Conservation (phyloP, 2,888 invertebrate genomes). For the Drosophila formosana region DNA sequence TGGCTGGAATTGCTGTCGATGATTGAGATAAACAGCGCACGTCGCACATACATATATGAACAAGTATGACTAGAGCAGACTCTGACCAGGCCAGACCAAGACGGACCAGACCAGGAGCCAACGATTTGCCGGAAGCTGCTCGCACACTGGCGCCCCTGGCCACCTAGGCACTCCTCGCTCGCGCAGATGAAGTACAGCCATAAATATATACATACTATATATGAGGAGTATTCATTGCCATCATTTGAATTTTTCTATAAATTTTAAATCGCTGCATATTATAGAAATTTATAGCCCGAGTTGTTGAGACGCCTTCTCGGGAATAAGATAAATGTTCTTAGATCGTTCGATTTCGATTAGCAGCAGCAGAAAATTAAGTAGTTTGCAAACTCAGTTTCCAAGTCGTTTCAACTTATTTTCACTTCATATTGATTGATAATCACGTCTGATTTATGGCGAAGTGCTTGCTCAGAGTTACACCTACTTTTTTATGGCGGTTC, state of each 20-base stretch:
- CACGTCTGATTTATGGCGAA: conserved; percentile 49
- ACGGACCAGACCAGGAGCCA: conserved; percentile 27
- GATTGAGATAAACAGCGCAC: conserved; percentile 75
- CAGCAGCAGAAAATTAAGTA: conserved; percentile 50
- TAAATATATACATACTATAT: not conserved
- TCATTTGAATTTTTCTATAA: conserved; percentile 65
- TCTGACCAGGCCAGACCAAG: conserved; percentile 1
- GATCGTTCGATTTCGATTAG: conserved; percentile 58
- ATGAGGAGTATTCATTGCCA: conserved; percentile 33
- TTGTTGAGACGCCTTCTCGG: conserved; percentile 72
- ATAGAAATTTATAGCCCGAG: conserved; percentile 66
- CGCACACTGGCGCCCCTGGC: conserved; percentile 50
- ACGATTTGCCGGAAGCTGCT: conserved; percentile 73
- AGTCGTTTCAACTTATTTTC: conserved; percentile 49
- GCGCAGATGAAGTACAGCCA: conserved; percentile 24
- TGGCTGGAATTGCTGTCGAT: conserved; percentile 66
- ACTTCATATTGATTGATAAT: conserved; percentile 68
- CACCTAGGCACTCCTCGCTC: not conserved
- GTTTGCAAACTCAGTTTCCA: conserved; percentile 38
- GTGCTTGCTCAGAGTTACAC: conserved; percentile 6
- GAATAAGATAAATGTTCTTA: conserved; percentile 68
- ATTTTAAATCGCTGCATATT: conserved; percentile 59
- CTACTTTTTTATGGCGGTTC: not conserved
- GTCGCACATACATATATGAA: conserved; percentile 35
- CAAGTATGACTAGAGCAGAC: conserved; percentile 7